A percentile compares a stretch with the other conserved stretches of the same genome.
phyloP scores from a whole-genome alignment of 2,888 invertebrate species.

The Acanthococcus lagerstroemiae region DNA sequence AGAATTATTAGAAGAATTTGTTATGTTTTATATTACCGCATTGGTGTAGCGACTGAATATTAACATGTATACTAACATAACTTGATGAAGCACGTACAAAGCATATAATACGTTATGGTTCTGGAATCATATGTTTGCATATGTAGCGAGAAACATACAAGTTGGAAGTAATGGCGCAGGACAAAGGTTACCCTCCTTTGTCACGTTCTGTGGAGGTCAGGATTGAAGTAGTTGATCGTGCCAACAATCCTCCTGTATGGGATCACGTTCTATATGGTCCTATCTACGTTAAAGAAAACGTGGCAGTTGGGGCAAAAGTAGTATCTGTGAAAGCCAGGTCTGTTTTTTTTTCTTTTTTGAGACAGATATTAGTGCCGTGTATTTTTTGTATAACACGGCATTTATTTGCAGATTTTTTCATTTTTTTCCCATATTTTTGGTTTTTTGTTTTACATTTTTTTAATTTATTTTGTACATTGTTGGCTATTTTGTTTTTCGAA shows the following conservation, averaged over 20 bases:
- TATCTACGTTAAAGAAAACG: constrained; percentile 94
- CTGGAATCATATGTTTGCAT: constrained; percentile 25
- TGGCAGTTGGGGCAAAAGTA: constrained; percentile 95
- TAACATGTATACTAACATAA: neutral
- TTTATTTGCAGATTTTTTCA: neutral
- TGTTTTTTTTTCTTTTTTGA: constrained; percentile 47
- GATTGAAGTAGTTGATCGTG: constrained; percentile 96
- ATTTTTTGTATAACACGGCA: constrained; percentile 22
- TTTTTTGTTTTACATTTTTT: neutral
- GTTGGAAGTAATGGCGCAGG: constrained; percentile 96
- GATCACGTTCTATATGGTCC: constrained; percentile 93
- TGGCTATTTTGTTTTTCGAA: neutral
- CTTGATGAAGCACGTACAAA: neutral
- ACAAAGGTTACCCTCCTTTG: constrained; percentile 91
- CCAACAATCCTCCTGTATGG: constrained; percentile 96
- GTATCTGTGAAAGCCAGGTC: constrained; percentile 98
- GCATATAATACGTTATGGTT: constrained; percentile 9
- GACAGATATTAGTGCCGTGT: constrained; percentile 9
- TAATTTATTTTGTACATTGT: too few relatives aligned
- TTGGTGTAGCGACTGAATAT: neutral
- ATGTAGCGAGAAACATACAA: constrained; percentile 92
- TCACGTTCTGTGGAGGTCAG: constrained; percentile 95
- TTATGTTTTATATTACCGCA: too few relatives aligned
- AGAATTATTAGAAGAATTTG: neutral
- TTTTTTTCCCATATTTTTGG: neutral